Percentiles rank a stretch among this genome's conserved stretches.
Conservation (phyloP, 92 coral and sea anemone genomes). For the Epizoanthus stellaris region DNA sequence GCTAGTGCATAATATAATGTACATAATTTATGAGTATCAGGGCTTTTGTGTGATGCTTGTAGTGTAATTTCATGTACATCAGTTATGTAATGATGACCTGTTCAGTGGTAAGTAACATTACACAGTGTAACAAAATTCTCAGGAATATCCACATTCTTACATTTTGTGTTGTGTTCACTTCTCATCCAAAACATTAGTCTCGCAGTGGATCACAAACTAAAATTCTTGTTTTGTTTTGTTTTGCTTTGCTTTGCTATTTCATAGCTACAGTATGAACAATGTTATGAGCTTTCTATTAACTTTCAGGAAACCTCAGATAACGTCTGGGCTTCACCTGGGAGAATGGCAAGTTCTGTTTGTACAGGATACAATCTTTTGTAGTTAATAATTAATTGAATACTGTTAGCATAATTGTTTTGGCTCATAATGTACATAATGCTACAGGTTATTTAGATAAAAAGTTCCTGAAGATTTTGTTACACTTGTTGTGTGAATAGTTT, state of each 20-base stretch:
- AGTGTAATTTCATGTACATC: background rate
- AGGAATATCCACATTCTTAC: constrained; percentile 13
- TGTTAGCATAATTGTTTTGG: background rate
- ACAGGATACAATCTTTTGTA: background rate
- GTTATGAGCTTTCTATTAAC: constrained; percentile 3
- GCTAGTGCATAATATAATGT: too few relatives aligned
- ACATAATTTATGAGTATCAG: too few relatives aligned
- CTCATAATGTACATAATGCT: background rate
- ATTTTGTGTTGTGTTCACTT: background rate
- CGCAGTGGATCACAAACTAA: too few relatives aligned
- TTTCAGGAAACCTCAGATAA: constrained; percentile 16
- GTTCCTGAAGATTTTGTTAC: constrained; percentile 9
- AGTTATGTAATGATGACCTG: background rate
- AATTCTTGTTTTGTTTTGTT: too few relatives aligned
- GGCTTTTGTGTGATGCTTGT: background rate
- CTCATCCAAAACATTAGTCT: background rate
- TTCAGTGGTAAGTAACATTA: background rate
- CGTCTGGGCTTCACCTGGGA: constrained; percentile 18
- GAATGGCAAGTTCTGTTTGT: constrained; percentile 14
- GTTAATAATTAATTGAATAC: background rate
- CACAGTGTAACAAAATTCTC: constrained; percentile 13
- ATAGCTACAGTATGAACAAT: background rate
- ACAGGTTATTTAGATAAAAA: background rate
- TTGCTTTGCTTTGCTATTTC: background rate
- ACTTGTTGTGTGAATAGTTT: background rate